Conservation (phyloP, 1,140 invertebrate genomes). For the Drosophila novamexicana region DNA sequence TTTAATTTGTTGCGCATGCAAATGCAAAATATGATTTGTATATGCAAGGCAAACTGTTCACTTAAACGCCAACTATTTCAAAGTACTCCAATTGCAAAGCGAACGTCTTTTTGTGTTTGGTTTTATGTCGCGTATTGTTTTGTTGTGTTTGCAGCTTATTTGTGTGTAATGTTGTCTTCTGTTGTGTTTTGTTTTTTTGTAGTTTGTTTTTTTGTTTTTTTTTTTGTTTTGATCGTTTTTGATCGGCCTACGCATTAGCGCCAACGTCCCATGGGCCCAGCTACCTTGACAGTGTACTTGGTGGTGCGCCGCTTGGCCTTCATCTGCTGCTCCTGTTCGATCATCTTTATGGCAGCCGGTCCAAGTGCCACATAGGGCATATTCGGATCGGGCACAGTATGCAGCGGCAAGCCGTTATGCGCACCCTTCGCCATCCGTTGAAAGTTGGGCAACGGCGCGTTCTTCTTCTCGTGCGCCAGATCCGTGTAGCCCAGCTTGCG, state of each 20-base stretch:
- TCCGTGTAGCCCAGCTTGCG: slow-evolving; percentile 69
- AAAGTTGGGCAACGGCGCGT: slow-evolving; percentile 59
- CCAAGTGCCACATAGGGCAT: slow-evolving; percentile 42
- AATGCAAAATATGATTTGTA: slow-evolving; percentile 13
- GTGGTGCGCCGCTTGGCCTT: slow-evolving; percentile 28
- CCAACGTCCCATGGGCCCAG: slow-evolving; percentile 49
- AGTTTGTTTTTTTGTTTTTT: too few relatives aligned
- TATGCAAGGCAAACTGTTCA: slow-evolving; percentile 35
- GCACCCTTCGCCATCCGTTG: slow-evolving; percentile 7
- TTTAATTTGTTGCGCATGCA: slow-evolving; percentile 29
- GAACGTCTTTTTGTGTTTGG: neutral
- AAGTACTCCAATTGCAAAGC: slow-evolving; percentile 35
- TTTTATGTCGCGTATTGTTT: neutral
- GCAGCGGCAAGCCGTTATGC: neutral
- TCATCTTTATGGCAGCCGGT: slow-evolving; percentile 21
- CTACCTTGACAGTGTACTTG: slow-evolving; percentile 32
- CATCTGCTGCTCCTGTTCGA: slow-evolving; percentile 28
- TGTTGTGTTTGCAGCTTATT: neutral
- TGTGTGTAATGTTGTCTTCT: neutral
- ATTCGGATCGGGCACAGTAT: slow-evolving; percentile 13
- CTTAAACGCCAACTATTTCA: slow-evolving; percentile 28
- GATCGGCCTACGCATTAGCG: slow-evolving; percentile 13
- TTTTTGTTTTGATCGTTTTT: neutral
- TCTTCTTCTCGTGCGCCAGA: slow-evolving; percentile 67
- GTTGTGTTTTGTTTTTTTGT: too few relatives aligned